These are phyloP conservation scores for Chaetodon auriga DNA, from an alignment of 2,113 vertebrate genomes.

Conservation along the genomic window DNA sequence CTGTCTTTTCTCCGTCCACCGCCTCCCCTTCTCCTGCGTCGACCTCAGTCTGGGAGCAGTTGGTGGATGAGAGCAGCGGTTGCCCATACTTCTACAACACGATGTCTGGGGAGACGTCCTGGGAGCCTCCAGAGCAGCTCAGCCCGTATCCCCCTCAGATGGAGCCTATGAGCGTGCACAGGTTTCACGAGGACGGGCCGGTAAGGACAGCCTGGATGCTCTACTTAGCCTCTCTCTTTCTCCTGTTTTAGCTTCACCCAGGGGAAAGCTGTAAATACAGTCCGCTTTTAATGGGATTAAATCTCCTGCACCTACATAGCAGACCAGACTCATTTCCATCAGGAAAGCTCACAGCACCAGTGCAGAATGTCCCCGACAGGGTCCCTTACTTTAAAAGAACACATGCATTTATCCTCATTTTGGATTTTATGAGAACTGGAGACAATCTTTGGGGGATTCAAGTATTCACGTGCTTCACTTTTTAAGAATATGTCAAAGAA, in stretches of 20 bases:
- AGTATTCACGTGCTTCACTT: not conserved
- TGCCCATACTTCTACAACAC: conserved; percentile 92
- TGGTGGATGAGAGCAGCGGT: conserved; percentile 89
- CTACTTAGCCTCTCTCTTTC: conserved; percentile 65
- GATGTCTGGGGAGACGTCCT: conserved; percentile 91
- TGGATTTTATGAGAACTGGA: not conserved
- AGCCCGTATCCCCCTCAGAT: conserved; percentile 64
- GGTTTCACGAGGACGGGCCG: conserved; percentile 72
- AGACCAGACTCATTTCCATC: conserved; percentile 50
- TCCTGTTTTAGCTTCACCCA: conserved; percentile 76
- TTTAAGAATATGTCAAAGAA: too few relatives aligned
- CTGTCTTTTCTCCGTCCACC: conserved; percentile 40
- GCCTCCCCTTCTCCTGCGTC: conserved; percentile 73
- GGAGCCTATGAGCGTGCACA: conserved; percentile 73
- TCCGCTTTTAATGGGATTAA: conserved; percentile 72
- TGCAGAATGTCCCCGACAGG: conserved; percentile 12
- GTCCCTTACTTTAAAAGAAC: conserved; percentile 24
- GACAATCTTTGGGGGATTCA: not conserved
- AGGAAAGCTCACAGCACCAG: conserved; percentile 18
- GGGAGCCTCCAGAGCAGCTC: conserved; percentile 88
- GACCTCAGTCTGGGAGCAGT: conserved; percentile 87
- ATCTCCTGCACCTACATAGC: conserved; percentile 66
- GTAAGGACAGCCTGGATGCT: conserved; percentile 76
- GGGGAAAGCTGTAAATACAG: conserved; percentile 72
- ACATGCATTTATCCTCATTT: conserved; percentile 31